phyloP scores from a whole-genome alignment of 2,797 vertebrate genomes.

The Rhyacichthys aspro region DNA sequence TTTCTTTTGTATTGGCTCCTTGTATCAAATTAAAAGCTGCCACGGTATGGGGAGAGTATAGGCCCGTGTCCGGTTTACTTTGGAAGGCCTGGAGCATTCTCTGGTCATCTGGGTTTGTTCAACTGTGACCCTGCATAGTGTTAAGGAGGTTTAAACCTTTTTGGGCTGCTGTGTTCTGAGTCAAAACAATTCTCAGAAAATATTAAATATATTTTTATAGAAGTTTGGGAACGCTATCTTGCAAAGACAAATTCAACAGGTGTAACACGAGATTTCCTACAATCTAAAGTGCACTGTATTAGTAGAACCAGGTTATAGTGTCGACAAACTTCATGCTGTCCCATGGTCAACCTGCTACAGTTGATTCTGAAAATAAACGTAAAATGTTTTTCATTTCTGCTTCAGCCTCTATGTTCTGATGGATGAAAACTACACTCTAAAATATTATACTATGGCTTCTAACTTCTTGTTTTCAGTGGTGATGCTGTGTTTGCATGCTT shows the following conservation, averaged over 20 bases:
- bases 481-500: slow-evolving; percentile 5
- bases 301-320: slow-evolving; percentile 16
- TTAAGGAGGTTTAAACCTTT: slow-evolving; percentile 60
- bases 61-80: slow-evolving; percentile 65
- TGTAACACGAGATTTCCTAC: slow-evolving; percentile 27
- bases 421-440: slow-evolving; percentile 27
- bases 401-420: slow-evolving; percentile 25
- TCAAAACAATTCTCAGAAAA: slow-evolving; percentile 36
- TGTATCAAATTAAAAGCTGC: slow-evolving; percentile 60
- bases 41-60: slow-evolving; percentile 37
- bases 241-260: slow-evolving; percentile 1
- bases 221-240: slow-evolving; percentile 25
- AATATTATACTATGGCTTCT: slow-evolving; percentile 21
- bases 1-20: slow-evolving; percentile 39
- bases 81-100: slow-evolving; percentile 67
- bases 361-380: slow-evolving; percentile 16
- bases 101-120: slow-evolving; percentile 74
- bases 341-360: slow-evolving; percentile 27
- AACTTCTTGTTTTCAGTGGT: slow-evolving; percentile 18
- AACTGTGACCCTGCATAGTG: slow-evolving; percentile 69
- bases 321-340: slow-evolving; percentile 14
- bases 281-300: slow-evolving; percentile 43
- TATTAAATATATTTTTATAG: slow-evolving; percentile 41
- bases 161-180: slow-evolving; percentile 32
- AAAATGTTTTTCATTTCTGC: slow-evolving; percentile 38